These are phyloP conservation scores for Anthonomus grandis DNA, from an alignment of 1,140 invertebrate genomes.

Conservation along the genomic window DNA sequence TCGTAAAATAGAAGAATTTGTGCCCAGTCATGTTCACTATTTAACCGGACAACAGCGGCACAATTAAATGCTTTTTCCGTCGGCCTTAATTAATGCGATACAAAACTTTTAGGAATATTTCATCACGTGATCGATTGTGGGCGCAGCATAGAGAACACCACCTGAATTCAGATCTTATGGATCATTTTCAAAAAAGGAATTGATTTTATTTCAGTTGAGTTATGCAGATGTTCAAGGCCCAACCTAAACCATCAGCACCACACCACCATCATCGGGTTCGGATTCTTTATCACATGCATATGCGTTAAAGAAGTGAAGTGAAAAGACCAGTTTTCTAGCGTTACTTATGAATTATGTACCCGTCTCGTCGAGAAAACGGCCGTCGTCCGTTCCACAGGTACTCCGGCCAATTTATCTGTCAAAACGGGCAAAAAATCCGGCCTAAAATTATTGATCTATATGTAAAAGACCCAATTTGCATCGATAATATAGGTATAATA, in stretches of 20 bases:
- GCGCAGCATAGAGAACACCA: too few species aligned
- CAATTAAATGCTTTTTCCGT: conserved; percentile 11
- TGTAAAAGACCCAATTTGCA: conserved; percentile 15
- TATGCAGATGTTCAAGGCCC: too few species aligned
- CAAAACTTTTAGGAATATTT: conserved; percentile 2
- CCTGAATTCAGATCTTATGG: too few species aligned
- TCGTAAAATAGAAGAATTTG: conserved; percentile 9
- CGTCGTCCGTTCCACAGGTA: not conserved
- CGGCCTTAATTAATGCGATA: conserved; percentile 6
- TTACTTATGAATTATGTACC: conserved; percentile 2
- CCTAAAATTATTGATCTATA: conserved; percentile 17
- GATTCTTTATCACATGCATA: too few species aligned
- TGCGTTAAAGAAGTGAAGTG: too few species aligned
- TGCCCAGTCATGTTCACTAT: conserved; percentile 13
- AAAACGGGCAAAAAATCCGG: conserved; percentile 8
- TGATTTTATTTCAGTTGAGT: too few species aligned
- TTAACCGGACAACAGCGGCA: conserved; percentile 8
- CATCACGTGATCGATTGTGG: not conserved
- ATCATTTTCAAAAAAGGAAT: too few species aligned
- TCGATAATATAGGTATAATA: conserved; percentile 12
- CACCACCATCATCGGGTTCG: too few species aligned
- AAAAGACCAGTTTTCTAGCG: too few species aligned
- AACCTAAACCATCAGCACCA: too few species aligned
- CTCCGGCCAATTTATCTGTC: conserved; percentile 7
- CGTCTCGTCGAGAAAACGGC: not conserved